Conservation (phyloP, 1,140 invertebrate genomes). For the Drosophila arawakana region DNA sequence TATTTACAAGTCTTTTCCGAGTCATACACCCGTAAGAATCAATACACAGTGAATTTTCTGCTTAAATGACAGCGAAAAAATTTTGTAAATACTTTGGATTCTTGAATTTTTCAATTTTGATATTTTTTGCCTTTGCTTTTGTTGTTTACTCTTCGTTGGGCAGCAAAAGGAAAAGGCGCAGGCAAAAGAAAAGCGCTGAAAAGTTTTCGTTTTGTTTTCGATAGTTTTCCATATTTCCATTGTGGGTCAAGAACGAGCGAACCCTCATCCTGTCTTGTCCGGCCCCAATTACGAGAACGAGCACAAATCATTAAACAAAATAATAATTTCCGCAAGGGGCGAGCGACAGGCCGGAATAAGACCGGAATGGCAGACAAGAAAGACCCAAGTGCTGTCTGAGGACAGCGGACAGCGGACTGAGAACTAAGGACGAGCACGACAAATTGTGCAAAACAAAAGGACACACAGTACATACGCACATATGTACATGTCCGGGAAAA, state of each 20-base stretch:
- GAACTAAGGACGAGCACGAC: conserved; percentile 25
- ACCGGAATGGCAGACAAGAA: conserved; percentile 36
- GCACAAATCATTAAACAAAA: conserved; percentile 83
- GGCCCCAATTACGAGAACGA: conserved; percentile 76
- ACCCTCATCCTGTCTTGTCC: conserved; percentile 9
- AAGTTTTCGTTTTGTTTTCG: conserved; percentile 48
- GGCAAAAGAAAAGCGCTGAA: conserved; percentile 8
- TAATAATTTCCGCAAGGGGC: conserved; percentile 78
- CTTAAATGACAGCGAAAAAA: conserved; percentile 52
- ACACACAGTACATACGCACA: conserved; percentile 36
- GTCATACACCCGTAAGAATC: conserved; percentile 52
- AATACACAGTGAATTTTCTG: conserved; percentile 77
- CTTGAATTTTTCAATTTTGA: conserved; percentile 23
- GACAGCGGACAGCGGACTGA: neutral
- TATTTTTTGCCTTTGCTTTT: conserved; percentile 22
- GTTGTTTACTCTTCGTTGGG: conserved; percentile 53
- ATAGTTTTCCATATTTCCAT: conserved; percentile 69
- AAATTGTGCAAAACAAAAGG: conserved; percentile 57
- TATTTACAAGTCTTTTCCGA: conserved; percentile 18
- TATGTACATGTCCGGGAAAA: neutral
- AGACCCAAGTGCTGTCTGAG: neutral
- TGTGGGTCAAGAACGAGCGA: conserved; percentile 70
- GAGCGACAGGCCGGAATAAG: conserved; percentile 40
- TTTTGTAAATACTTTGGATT: conserved; percentile 60
- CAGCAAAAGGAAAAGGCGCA: conserved; percentile 13